Evolutionary conservation across 1,140 invertebrate genomes (phyloP), one percentile per base, ranked within the genome.

Genomic region (Lepidotrigona ventralis): DNA sequence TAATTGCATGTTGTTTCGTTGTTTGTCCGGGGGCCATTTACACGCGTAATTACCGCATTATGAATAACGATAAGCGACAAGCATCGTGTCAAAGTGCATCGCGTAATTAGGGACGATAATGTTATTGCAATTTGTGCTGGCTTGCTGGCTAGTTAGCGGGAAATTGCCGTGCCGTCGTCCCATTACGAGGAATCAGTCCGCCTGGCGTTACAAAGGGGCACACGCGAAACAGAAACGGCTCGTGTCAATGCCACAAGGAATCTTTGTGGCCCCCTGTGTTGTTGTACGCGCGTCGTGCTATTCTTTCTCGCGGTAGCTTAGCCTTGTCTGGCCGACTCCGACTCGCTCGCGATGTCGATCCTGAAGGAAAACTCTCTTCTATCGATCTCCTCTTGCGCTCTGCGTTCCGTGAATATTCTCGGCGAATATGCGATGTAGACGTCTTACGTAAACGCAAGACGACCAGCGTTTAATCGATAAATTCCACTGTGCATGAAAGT

Each of bases 21-120:
- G 69, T 80, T 73, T 53, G 56, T n/a, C 23, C 51, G 23, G 17
- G 15, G 75, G 58, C n/a, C 46, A 15, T 82, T 69, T 69, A 26
- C 51, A 46, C 2, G 23, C 2, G 23, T 64, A 80, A 72, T 73
- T 63, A 21, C 15, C 33, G 26, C 23, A 53, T 69, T 70, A 58
- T 60, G 64, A 69, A 70, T 76, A 29, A 26, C 39, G n/a, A 29
- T 4, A 29, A 15, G n/a, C 19, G 39, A 77, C 53, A 70, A 6
- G 39, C 39, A 8, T 64, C 51, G 77, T 26, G 46, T 60, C 46
- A 64, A 76, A 69, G 46, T 77, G 78, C 85, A 58, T 86, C 79
- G 66, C 58, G 71, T 88, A 87, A 87, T 88, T 87, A 85, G 79
- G 33, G 79, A 74, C 85, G 75, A 83, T 85, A 81, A 85, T 77